Conservation (phyloP, 1,140 invertebrate genomes). For the Lerema accius region DNA sequence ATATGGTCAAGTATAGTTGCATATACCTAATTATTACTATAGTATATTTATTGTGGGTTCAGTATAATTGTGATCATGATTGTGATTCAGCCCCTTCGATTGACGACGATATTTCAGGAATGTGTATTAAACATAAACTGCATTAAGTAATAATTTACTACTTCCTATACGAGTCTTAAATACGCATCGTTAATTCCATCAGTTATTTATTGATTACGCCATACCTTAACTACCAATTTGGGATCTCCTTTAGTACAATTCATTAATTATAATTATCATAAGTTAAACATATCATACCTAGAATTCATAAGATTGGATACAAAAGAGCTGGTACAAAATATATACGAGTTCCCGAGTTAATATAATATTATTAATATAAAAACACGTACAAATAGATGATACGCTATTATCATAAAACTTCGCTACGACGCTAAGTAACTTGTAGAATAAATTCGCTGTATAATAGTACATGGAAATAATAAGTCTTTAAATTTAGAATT, state of each 20-base stretch:
- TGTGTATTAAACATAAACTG: neutral
- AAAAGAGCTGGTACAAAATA: conserved; percentile 6
- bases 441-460: conserved; percentile 21
- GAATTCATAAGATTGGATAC: conserved; percentile 2
- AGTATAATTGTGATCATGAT: too few relatives aligned
- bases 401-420: conserved; percentile 18
- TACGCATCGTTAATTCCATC: neutral
- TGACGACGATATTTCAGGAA: neutral
- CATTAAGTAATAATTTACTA: neutral
- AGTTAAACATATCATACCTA: conserved; percentile 5
- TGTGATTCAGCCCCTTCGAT: too few relatives aligned
- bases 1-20: too few relatives aligned
- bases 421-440: conserved; percentile 12
- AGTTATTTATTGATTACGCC: neutral
- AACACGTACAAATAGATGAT: conserved; percentile 11
- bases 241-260: conserved; percentile 1
- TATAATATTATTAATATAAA: conserved; percentile 20
- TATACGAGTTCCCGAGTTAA: conserved; percentile 2
- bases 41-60: too few relatives aligned
- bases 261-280: neutral
- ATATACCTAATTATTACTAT: too few relatives aligned
- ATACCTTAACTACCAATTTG: neutral
- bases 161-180: neutral
- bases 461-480: conserved; percentile 1
- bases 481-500: conserved; percentile 23